Conservation (phyloP, 2,797 vertebrate species). For the Steatocranus sp. region DNA sequence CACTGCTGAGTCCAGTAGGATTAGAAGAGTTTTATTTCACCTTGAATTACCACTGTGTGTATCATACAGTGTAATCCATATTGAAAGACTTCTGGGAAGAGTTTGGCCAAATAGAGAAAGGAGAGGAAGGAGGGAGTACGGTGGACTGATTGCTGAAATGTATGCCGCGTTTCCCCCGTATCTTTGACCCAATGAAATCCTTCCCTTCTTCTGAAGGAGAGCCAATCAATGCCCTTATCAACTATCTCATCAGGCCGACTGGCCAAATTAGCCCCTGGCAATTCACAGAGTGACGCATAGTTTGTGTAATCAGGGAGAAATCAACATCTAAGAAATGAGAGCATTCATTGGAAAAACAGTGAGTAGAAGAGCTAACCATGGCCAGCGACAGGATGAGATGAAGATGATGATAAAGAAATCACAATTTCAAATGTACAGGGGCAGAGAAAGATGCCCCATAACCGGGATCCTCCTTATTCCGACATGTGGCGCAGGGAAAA, state of each 20-base stretch:
- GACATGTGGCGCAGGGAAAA: not conserved
- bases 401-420: constrained; percentile 49
- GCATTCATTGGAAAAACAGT: constrained; percentile 46
- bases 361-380: constrained; percentile 25
- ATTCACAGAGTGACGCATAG: constrained; percentile 58
- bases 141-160: constrained; percentile 71
- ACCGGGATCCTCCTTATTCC: not conserved
- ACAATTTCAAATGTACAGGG: constrained; percentile 8
- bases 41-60: constrained; percentile 61
- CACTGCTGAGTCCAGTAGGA: constrained; percentile 25
- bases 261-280: constrained; percentile 68
- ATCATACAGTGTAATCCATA: constrained; percentile 64
- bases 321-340: constrained; percentile 60
- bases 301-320: constrained; percentile 68
- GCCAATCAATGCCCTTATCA: constrained; percentile 75
- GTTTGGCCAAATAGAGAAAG: constrained; percentile 63
- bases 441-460: constrained; percentile 1
- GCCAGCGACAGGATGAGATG: constrained; percentile 44
- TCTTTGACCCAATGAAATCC: constrained; percentile 73
- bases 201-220: constrained; percentile 61
- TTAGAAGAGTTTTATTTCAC: constrained; percentile 72
- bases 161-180: constrained; percentile 57
- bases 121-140: constrained; percentile 49
- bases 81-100: constrained; percentile 74
- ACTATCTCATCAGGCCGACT: constrained; percentile 66